A percentile compares a stretch with the other conserved stretches of the same genome.
Evolutionary conservation across 2,113 vertebrate species (phyloP).

Genomic region (Carettochelys insculpta): DNA sequence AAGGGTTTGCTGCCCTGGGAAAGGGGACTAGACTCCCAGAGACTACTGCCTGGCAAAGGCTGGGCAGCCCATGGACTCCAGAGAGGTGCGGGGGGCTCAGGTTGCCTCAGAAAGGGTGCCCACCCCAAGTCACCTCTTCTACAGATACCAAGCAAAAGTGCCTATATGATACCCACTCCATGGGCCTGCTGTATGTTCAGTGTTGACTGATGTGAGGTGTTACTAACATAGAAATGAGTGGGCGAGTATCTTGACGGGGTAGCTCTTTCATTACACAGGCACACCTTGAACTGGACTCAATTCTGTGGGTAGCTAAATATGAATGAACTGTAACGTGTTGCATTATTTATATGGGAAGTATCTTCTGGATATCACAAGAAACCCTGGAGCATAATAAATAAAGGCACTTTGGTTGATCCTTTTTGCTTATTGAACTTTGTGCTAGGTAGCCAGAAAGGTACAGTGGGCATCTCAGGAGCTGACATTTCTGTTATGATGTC

Average conservation of each 20-base stretch:
- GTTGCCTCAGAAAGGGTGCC: too few relatives aligned
- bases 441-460: conserved; percentile 33
- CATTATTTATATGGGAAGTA: conserved; percentile 41
- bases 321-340: conserved; percentile 45
- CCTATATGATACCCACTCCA: conserved; percentile 60
- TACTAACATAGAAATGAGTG: conserved; percentile 29
- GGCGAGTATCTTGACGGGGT: conserved; percentile 22
- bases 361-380: conserved; percentile 26
- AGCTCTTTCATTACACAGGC: conserved; percentile 14
- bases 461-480: conserved; percentile 12
- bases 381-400: conserved; percentile 54
- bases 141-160: conserved; percentile 61
- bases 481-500: conserved; percentile 51
- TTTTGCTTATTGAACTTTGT: conserved; percentile 52
- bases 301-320: conserved; percentile 31
- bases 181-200: conserved; percentile 44
- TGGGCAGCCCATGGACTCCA: too few relatives aligned
- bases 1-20: too few relatives aligned
- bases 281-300: not conserved
- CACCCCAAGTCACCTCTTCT: too few relatives aligned
- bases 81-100: too few relatives aligned
- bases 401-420: conserved; percentile 44
- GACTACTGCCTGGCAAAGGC: too few relatives aligned
- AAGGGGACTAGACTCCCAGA: too few relatives aligned
- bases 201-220: not conserved